phyloP scores from a whole-genome alignment of 2,113 vertebrate species.

The Gnathonemus echidnorhynchus region DNA sequence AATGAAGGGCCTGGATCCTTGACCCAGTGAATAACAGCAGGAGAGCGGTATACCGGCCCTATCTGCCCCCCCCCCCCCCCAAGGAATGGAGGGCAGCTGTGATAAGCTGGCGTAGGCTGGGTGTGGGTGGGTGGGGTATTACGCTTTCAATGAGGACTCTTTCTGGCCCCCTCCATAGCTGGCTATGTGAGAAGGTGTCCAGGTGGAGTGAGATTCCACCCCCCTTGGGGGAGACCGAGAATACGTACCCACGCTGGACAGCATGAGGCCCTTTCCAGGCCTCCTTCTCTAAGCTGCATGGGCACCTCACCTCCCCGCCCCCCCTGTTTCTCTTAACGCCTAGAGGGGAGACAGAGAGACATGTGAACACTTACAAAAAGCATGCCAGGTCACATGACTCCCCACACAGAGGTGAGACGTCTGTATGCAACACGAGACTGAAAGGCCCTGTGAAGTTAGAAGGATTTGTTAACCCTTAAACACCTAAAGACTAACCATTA shows the following conservation, averaged over 20 bases:
- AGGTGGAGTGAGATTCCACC: neutral
- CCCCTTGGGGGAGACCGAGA: constrained; percentile 17
- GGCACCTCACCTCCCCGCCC: constrained; percentile 28
- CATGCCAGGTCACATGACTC: neutral
- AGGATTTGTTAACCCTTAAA: neutral
- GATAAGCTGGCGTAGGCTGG: neutral
- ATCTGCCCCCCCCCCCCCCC: neutral
- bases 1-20: neutral
- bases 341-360: neutral
- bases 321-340: constrained; percentile 20
- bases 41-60: neutral
- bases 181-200: neutral
- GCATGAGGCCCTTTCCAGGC: constrained; percentile 25
- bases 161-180: neutral
- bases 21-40: neutral
- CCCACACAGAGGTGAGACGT: neutral
- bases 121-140: neutral
- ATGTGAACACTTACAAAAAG: neutral
- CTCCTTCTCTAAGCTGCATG: constrained; percentile 23
- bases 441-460: neutral
- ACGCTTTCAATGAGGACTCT: neutral
- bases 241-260: constrained; percentile 41
- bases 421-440: neutral
- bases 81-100: neutral
- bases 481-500: neutral